Evolutionary conservation across 1,140 invertebrate genomes (phyloP).

Genomic region (Portunus trituberculatus): DNA sequence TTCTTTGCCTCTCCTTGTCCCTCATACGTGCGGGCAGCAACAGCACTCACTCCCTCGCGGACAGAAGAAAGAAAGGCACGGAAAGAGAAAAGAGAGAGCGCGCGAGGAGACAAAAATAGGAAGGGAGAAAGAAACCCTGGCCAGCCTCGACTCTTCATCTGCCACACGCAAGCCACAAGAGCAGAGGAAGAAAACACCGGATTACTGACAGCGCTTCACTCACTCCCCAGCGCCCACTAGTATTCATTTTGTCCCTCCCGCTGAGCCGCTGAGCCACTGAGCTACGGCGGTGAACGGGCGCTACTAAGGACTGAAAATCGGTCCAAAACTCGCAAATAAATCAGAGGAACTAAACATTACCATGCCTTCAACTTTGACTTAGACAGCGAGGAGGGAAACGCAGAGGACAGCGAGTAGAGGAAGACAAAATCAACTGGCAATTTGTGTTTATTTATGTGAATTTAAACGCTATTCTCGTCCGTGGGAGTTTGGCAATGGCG

Average conservation of each 20-base stretch:
- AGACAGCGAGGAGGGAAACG: too few relatives aligned
- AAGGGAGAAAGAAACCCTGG: background rate
- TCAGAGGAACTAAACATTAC: too few relatives aligned
- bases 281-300: too few relatives aligned
- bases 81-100: background rate
- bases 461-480: too few relatives aligned
- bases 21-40: background rate
- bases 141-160: background rate
- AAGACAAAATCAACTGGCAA: too few relatives aligned
- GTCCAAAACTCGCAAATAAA: too few relatives aligned
- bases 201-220: background rate
- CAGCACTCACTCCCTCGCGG: background rate
- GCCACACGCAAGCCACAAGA: conserved; percentile 3
- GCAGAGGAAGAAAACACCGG: background rate
- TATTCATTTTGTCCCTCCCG: background rate
- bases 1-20: conserved; percentile 24
- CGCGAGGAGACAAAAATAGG: background rate
- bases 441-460: too few relatives aligned
- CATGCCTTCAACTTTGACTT: too few relatives aligned
- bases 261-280: too few relatives aligned
- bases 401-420: too few relatives aligned
- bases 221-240: background rate
- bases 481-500: background rate
- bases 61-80: background rate
- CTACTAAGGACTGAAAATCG: too few relatives aligned